Evolutionary conservation across 2,797 vertebrate species (phyloP), one percentile per base, ranked within the genome.

Genomic region (Melanotaenia boesemani): DNA sequence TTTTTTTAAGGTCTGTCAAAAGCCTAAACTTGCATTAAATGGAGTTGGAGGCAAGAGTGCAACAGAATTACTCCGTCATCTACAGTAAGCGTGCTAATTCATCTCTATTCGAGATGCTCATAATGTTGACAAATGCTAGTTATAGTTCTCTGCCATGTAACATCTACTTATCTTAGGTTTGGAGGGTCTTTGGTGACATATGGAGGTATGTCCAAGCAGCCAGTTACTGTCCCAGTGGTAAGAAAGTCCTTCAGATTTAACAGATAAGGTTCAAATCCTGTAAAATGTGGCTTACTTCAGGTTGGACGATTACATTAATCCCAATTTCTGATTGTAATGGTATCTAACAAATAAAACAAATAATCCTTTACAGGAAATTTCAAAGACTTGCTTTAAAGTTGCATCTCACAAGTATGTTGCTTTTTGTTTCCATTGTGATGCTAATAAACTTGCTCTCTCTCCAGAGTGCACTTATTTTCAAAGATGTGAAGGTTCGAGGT

Each of bases 171-270:
- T 67, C 86, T 6, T 76, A 99, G 98, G 83, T 88, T 85, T 56
- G 95, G 95, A 69, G 96, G 97, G 37, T 96, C 96, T 64, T 95
- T 99, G 96, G 97, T 99, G 89, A 99, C 98, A 0, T 99, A 99
- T 0, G 98, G 98, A 4, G 97, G 97, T 7, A 99, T 99, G 98
- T 94, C 97, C 81, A 99, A 96, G 85, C 96, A 98, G 88, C 98
- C 98, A 0, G 92, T 99, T 37, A 95, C 87, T 37, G 91, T 97
- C 52, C 97, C 98, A 61, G 96, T 96, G 96, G 98, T 99, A 88
- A 96, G 96, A 92, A 57, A 8, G 7, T 15, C 2, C 46, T 30
- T 20, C 9, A 50, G 6, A 28, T 62, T 66, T 30, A 8, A 52
- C 37, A n/a, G 15, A 55, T 58, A 24, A 13, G 16, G 50, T 72